Percentiles rank a stretch among this genome's conserved stretches.
These are phyloP conservation scores for Uloborus plumipes DNA, from an alignment of 2,888 invertebrate species.

Conservation along the genomic window DNA sequence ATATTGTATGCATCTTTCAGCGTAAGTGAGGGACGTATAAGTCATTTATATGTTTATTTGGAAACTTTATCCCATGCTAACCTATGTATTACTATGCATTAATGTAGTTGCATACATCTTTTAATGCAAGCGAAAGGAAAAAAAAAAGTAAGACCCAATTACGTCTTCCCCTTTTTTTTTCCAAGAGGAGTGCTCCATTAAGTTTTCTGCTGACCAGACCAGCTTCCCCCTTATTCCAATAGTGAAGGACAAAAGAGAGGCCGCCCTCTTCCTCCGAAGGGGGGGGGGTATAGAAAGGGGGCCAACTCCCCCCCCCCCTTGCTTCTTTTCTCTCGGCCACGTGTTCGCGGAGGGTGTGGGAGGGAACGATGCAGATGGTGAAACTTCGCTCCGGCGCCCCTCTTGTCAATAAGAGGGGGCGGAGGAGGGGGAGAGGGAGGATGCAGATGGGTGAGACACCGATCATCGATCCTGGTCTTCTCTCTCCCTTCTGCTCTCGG, in stretches of 20 bases:
- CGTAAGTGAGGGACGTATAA: too few relatives aligned
- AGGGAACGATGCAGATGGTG: conserved; percentile 35
- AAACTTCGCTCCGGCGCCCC: conserved; percentile 10
- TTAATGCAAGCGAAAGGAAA: too few relatives aligned
- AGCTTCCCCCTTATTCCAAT: conserved; percentile 18
- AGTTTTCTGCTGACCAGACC: conserved; percentile 34
- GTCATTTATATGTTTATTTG: too few relatives aligned
- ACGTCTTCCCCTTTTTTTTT: too few relatives aligned
- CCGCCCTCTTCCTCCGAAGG: neutral
- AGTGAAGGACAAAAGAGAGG: conserved; percentile 23
- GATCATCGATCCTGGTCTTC: conserved; percentile 51
- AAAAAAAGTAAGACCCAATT: too few relatives aligned
- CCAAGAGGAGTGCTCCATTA: conserved; percentile 3
- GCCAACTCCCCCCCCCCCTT: neutral
- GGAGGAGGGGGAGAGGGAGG: conserved; percentile 22
- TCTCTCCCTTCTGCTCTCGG: neutral
- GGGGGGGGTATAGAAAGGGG: neutral
- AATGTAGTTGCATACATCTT: too few relatives aligned
- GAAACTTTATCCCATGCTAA: too few relatives aligned
- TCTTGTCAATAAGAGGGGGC: conserved; percentile 17
- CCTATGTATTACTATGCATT: too few relatives aligned
- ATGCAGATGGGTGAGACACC: conserved; percentile 48
- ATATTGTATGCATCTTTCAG: too few relatives aligned
- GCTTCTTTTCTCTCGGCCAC: conserved; percentile 23
- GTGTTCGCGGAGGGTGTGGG: conserved; percentile 21